Base-by-base conservation (phyloP, 2,113 vertebrate species). In the Thalassarche chlororhynchos region DNA sequence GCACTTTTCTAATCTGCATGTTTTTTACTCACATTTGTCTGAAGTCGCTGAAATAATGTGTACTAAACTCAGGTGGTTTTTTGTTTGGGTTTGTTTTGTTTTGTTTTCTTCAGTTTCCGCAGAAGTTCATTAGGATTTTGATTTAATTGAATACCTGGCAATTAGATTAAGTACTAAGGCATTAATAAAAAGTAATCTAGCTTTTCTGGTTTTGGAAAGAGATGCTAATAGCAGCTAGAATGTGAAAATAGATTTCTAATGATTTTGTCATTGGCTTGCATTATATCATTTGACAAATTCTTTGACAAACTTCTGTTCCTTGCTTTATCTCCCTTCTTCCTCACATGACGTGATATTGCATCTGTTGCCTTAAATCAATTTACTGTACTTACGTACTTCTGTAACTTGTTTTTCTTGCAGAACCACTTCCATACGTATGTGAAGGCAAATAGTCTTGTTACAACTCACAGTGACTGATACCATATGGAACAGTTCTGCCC, bases 341-440 rank as follows among this genome's bases (percentile, higher is more conserved):
- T 91, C 28, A 5, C 6, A 1, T 44, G 34, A 44, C 8, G 7
- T 38, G 14, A 9, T 49, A 18, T 16, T 85, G 7, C 15, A 24
- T 91, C 66, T 83, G 15, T 70, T 85, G 38, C 40, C 16, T 80
- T 81, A 40, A 55, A 60, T 78, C 40, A 34, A 32, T 42, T 71
- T 71, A 15, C 2, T 6, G 29, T 60, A 10, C 18, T 57, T 55
- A 23, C 0, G 0, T 64, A 32, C 55, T 46, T 75, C 20, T 62
- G 17, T 58, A 81, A 78, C 77, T 80, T 0, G 4, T 78, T 84
- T 90, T 84, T 95, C 71, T 26, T 75, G 51, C 36, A 51, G 49
- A 89, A 54, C 58, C 10, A 23, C 70, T 88, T 89, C 21, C 25
- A 23, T 57, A 14, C 47, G 8, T 64, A n/a, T 68, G 26, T 29